phyloP scores from a whole-genome alignment of 2,113 vertebrate species.

The Zingel zingel region DNA sequence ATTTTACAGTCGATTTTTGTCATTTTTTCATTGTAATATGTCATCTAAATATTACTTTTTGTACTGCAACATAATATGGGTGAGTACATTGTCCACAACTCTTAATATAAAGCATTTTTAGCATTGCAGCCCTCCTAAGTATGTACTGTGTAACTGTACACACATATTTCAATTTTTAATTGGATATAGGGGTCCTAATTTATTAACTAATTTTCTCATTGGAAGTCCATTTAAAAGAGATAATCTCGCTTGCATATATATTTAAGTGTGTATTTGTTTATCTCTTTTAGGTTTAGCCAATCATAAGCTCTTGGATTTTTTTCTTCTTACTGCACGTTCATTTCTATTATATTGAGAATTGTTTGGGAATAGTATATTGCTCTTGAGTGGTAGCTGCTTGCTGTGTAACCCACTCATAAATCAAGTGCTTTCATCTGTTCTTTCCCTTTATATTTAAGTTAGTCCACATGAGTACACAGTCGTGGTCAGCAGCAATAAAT shows the following conservation, averaged over 20 bases:
- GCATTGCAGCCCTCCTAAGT: too few species aligned
- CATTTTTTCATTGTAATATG: neutral
- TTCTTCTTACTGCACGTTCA: neutral
- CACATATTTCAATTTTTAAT: neutral
- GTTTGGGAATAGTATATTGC: neutral
- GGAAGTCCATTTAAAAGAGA: constrained; percentile 1
- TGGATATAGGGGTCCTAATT: neutral
- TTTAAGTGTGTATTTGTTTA: neutral
- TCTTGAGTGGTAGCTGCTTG: neutral
- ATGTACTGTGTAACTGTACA: too few species aligned
- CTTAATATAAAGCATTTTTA: too few species aligned
- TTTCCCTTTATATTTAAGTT: neutral
- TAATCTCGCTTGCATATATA: neutral
- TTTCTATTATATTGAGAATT: neutral
- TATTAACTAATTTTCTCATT: neutral
- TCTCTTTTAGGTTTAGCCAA: neutral
- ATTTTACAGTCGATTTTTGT: constrained; percentile 25
- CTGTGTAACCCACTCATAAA: neutral
- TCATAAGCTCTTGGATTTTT: neutral
- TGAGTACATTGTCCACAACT: neutral
- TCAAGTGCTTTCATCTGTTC: neutral
- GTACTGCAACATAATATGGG: neutral
- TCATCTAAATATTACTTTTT: neutral
- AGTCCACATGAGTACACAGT: constrained; percentile 7
- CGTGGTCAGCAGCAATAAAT: constrained; percentile 23